These are phyloP conservation scores for Conomelus anceps DNA, from an alignment of 2,888 invertebrate species.

Conservation along the genomic window DNA sequence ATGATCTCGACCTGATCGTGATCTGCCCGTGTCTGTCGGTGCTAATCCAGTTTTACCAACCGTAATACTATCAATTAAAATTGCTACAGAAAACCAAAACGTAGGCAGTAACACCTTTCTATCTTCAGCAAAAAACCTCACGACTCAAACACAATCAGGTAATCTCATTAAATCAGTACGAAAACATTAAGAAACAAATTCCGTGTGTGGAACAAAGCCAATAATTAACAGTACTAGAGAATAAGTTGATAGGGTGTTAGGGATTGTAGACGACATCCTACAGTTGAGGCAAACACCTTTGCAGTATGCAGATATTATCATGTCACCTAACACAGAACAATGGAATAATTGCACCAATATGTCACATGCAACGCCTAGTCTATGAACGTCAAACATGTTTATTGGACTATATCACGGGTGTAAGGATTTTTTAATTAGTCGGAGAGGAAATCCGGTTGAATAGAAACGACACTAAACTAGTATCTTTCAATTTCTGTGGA, in stretches of 20 bases:
- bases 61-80: neutral
- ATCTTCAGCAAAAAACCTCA: neutral
- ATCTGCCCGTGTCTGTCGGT: neutral
- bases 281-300: neutral
- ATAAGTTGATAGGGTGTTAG: neutral
- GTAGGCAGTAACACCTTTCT: neutral
- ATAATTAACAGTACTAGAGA: neutral
- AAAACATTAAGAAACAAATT: neutral
- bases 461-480: no score
- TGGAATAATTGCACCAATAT: neutral
- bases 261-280: neutral
- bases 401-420: neutral
- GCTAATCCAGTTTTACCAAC: neutral
- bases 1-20: neutral
- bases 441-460: neutral
- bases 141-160: neutral
- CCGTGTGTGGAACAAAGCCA: neutral
- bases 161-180: neutral
- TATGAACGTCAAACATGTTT: neutral
- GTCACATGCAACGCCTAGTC: neutral
- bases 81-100: neutral
- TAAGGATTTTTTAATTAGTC: neutral
- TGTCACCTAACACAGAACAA: neutral
- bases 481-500: no score
- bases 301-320: neutral